Evolutionary conservation across 2,888 invertebrate species (phyloP).

Genomic region (Thysanoteuthis rhombus): DNA sequence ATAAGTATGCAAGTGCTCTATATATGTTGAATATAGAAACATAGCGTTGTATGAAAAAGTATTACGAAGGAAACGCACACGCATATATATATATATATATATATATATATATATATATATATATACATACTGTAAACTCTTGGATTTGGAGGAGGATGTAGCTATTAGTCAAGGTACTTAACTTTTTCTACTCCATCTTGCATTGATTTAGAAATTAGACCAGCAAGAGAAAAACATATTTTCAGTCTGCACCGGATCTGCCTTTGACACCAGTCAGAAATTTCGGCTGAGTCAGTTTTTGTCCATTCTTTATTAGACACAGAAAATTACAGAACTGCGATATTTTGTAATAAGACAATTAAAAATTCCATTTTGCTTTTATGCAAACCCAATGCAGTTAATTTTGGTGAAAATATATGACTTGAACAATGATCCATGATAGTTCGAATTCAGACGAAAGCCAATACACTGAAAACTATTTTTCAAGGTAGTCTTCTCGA

Average conservation of each 20-base stretch:
- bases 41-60: too few relatives aligned
- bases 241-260: not conserved
- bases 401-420: too few relatives aligned
- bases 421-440: too few relatives aligned
- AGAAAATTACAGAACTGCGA: not conserved
- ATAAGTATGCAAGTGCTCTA: too few relatives aligned
- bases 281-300: not conserved
- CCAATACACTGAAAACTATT: too few relatives aligned
- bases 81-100: not conserved
- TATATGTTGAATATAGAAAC: too few relatives aligned
- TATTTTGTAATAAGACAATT: too few relatives aligned
- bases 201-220: not conserved
- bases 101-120: not conserved
- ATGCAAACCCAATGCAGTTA: too few relatives aligned
- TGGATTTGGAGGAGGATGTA: not conserved
- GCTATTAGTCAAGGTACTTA: not conserved
- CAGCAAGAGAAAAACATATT: not conserved
- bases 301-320: not conserved
- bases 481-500: too few relatives aligned
- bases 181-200: conserved; percentile 1
- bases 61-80: not conserved
- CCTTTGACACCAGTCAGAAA: not conserved
- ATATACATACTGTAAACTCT: not conserved
- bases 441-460: too few relatives aligned
- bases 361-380: too few relatives aligned